phyloP scores from a whole-genome alignment of 2,888 invertebrate genomes.

The Maniola hyperantus region DNA sequence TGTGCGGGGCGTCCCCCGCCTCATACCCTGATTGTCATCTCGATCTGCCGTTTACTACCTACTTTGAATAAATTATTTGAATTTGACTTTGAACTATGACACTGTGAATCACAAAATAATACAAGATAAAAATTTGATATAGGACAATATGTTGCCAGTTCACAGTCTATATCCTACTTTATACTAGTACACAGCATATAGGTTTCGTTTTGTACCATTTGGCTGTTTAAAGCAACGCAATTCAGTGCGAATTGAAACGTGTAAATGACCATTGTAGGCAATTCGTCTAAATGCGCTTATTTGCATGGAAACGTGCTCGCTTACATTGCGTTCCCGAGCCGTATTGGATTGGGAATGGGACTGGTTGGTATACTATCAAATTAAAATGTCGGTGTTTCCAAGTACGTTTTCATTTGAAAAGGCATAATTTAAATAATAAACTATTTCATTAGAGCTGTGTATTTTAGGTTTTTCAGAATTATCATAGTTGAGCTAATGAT shows the following conservation, averaged over 20 bases:
- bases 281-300: conserved; percentile 70
- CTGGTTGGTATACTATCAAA: conserved; percentile 44
- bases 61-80: too few relatives aligned
- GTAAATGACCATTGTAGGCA: conserved; percentile 73
- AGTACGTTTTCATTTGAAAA: not conserved
- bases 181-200: conserved; percentile 42
- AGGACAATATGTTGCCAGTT: too few relatives aligned
- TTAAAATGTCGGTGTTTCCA: not conserved
- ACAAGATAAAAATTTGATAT: too few relatives aligned
- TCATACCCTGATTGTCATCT: too few relatives aligned
- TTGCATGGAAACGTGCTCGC: conserved; percentile 71
- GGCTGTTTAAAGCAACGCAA: conserved; percentile 66
- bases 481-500: not conserved
- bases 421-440: not conserved
- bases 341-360: conserved; percentile 54
- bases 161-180: conserved; percentile 51
- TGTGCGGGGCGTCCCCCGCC: too few relatives aligned
- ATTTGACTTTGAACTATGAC: too few relatives aligned
- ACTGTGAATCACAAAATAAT: too few relatives aligned
- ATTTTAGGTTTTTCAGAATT: too few relatives aligned
- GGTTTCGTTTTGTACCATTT: conserved; percentile 69
- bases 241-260: conserved; percentile 68
- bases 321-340: conserved; percentile 57
- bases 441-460: too few relatives aligned
- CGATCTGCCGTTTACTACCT: too few relatives aligned